Conservation (phyloP, 2,113 vertebrate species). For the Pollimyrus isidori region DNA sequence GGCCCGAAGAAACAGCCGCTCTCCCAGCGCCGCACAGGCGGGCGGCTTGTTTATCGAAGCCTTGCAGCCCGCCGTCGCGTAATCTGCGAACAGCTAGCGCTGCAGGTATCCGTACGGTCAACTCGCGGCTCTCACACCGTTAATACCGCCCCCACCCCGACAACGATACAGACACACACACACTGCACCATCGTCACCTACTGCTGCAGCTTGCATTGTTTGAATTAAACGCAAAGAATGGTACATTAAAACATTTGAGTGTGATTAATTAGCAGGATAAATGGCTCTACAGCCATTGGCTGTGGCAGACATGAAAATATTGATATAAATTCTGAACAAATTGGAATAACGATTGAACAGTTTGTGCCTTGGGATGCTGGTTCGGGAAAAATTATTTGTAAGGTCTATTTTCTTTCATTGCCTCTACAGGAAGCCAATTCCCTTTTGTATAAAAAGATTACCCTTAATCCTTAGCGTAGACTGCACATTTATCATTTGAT, state of each 20-base stretch:
- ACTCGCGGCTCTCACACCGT: not conserved
- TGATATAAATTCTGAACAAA: not conserved
- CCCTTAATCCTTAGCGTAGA: not conserved
- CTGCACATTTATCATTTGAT: not conserved
- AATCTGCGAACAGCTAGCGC: not conserved
- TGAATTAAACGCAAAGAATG: not conserved
- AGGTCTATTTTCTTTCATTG: not conserved
- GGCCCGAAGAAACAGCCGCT: not conserved
- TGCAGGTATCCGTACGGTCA: not conserved
- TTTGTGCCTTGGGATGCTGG: conserved; percentile 2
- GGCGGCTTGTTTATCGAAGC: not conserved
- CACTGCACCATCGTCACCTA: not conserved
- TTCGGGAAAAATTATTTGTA: not conserved
- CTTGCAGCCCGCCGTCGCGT: not conserved
- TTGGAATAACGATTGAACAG: not conserved
- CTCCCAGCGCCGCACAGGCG: not conserved
- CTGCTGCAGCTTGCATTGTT: not conserved
- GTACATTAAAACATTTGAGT: not conserved
- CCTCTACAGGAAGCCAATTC: not conserved
- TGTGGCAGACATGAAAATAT: not conserved
- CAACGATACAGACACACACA: too few species aligned
- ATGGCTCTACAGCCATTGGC: not conserved
- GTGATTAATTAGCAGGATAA: conserved; percentile 1
- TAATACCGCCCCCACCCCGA: not conserved
- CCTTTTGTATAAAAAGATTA: not conserved